Evolutionary conservation across 2,797 vertebrate species (phyloP), one percentile per base, ranked within the genome.

Genomic region (Lutjanus argentimaculatus): DNA sequence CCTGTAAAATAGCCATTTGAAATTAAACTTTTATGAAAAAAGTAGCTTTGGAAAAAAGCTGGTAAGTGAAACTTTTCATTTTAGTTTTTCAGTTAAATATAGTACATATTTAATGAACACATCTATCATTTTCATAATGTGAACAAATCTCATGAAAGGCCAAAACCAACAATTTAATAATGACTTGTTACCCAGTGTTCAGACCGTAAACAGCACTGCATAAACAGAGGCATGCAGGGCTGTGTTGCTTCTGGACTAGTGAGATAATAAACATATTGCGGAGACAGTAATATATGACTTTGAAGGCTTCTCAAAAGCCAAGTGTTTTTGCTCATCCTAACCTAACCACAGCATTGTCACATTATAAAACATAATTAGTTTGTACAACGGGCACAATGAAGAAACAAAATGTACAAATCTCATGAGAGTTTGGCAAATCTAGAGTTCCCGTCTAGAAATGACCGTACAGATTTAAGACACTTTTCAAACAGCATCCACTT

Each of bases 1-100:
- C 64, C 46, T 4, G 2, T 72, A 65, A 84, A 88, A 79, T 15
- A 68, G 51, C 46, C 14, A 72, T 85, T 88, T 89, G 9, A 80
- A 86, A 89, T 88, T 8, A 79, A 81, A 85, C 70, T 71, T 91
- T 88, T 9, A 75, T 62, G 25, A 45, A 53, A 79, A 71, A 70
- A 40, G 30, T 36, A 36, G 22, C 46, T 25, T 15, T 16, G 6
- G 22, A 51, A 30, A 36, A 66, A 51, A 36, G 16, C 16, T n/a
- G 7, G 2, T 12, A 30, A 11, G 45, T 53, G 12, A 15, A 14
- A 8, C 19, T 52, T 36, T 36, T 36, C 2, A 36, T 36, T 13
- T 53, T 13, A 7, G 15, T 40, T n/a, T n/a, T n/a, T 14, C 11
- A 21, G 15, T 11, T 52, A 9, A 36, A 49, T 22, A 49, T 42